Percentiles rank a stretch among this genome's conserved stretches.
Evolutionary conservation across 2,797 vertebrate genomes (phyloP).

Genomic region (Cyprinodon diabolis): DNA sequence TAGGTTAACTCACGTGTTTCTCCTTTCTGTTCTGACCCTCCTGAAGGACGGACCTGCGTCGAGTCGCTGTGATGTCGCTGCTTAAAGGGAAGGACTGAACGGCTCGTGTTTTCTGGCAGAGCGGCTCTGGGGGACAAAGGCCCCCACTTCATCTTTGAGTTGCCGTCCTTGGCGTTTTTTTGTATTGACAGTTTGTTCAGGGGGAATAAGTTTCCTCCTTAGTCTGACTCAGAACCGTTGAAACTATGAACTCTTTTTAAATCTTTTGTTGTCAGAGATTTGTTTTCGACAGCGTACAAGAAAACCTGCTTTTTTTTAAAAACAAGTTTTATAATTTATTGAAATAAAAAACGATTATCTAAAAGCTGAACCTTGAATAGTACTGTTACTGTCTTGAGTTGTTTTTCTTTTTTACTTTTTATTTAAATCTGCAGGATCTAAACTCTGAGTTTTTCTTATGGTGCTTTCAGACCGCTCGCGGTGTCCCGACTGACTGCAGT

Average conservation of each 20-base stretch:
- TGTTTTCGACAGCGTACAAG: slow-evolving; percentile 20
- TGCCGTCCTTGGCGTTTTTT: slow-evolving; percentile 44
- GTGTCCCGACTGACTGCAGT: too few relatives aligned
- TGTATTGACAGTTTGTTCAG: slow-evolving; percentile 42
- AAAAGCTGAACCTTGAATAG: background rate
- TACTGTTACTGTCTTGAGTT: background rate
- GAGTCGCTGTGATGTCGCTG: slow-evolving; percentile 20
- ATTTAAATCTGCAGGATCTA: too few relatives aligned
- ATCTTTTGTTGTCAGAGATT: slow-evolving; percentile 38
- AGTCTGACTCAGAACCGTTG: slow-evolving; percentile 31
- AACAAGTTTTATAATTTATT: slow-evolving; percentile 74
- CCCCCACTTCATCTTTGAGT: slow-evolving; percentile 30
- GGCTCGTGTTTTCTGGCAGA: slow-evolving; percentile 18
- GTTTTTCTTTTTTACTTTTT: too few relatives aligned
- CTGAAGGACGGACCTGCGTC: slow-evolving; percentile 10
- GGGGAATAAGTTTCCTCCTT: slow-evolving; percentile 1
- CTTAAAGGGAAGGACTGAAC: background rate
- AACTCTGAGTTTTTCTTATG: too few relatives aligned
- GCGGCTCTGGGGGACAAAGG: slow-evolving; percentile 23
- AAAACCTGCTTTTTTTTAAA: slow-evolving; percentile 33
- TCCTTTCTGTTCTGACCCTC: slow-evolving; percentile 17
- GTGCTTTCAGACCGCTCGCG: too few relatives aligned
- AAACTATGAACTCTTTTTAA: slow-evolving; percentile 11
- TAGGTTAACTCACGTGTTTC: slow-evolving; percentile 71
- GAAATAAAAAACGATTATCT: slow-evolving; percentile 67